Evolutionary conservation across 2,113 vertebrate genomes (phyloP), one percentile per base, ranked within the genome.

Genomic region (Datnioides undecimradiatus): DNA sequence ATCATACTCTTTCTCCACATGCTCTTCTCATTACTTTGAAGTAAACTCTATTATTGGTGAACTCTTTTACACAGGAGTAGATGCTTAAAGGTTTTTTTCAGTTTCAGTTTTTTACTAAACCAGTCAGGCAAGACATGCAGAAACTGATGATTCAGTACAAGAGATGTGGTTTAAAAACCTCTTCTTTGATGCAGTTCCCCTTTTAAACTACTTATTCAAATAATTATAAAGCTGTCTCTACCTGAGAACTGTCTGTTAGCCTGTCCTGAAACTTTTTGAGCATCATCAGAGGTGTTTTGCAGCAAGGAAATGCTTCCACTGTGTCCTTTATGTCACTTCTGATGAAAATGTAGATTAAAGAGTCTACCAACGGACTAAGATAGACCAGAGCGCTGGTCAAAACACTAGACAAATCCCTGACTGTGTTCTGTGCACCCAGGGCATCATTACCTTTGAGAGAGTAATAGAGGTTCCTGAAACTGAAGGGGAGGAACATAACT

Each of bases 401-500:
- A 54, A 62, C 31, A 38, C 14, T 14, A 0, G 38, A 62, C 10
- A 60, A 12, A 62, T 78, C 62, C 38, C 17, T 71, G 23, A 46
- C 38, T 0, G 11, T 14, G 54, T 74, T 40, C 5, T 64, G 16
- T 63, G 34, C 0, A 1, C 33, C 45, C 12, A 46, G 27, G 36
- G 6, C 23, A 2, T 49, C 33, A 14, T 82, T 12, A 23, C 10
- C n/a, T 69, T 71, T 57, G 1, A 64, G 31, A 57, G 49, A 57
- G 40, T 55, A 79, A 40, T 8, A 79, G 7, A 79, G 36, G 21
- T 62, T 68, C 27, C 78, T 73, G 45, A 80, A 43, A 43, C 41
- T 45, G 45, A 51, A 80, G 34, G 63, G 78, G n/a, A 67, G 41
- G 3, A 74, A 68, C 16, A 79, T 33, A 46, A 66, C 46, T 31